Conservation (phyloP, 2,888 invertebrate species). For the Hipparchia semele region DNA sequence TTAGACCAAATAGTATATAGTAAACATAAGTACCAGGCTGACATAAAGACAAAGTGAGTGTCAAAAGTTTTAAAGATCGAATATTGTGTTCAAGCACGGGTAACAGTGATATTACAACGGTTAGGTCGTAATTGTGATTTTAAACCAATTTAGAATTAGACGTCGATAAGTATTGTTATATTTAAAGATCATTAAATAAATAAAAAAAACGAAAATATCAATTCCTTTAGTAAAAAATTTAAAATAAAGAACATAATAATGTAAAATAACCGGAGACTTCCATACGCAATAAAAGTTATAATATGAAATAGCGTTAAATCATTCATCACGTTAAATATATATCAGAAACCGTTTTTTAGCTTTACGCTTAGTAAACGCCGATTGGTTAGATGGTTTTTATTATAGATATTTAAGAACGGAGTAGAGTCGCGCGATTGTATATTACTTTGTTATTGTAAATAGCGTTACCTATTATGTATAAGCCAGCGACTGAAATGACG, state of each 20-base stretch:
- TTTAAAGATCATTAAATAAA: constrained; percentile 8
- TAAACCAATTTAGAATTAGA: constrained; percentile 37
- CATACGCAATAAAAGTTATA: constrained; percentile 45
- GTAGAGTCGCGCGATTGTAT: constrained; percentile 54
- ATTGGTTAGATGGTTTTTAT: constrained; percentile 43
- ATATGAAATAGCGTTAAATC: constrained; percentile 29
- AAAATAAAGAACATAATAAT: neutral
- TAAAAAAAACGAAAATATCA: constrained; percentile 10
- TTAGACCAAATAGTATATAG: constrained; percentile 28
- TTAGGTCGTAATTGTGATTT: constrained; percentile 48
- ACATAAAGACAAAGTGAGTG: constrained; percentile 44
- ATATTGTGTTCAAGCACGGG: constrained; percentile 52
- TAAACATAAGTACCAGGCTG: constrained; percentile 32
- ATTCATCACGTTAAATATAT: constrained; percentile 33
- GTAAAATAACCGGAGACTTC: constrained; percentile 44
- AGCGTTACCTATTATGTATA: constrained; percentile 49
- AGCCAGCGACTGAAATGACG: constrained; percentile 23
- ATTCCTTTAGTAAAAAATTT: constrained; percentile 19
- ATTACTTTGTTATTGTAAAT: constrained; percentile 68
- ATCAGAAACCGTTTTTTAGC: constrained; percentile 44
- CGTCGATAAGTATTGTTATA: constrained; percentile 35
- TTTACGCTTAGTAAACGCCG: constrained; percentile 51
- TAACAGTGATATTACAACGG: constrained; percentile 49
- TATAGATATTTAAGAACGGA: constrained; percentile 52
- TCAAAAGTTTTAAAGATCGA: constrained; percentile 47